Base-by-base conservation (phyloP, 2,888 invertebrate genomes). In the Celastrina argiolus region DNA sequence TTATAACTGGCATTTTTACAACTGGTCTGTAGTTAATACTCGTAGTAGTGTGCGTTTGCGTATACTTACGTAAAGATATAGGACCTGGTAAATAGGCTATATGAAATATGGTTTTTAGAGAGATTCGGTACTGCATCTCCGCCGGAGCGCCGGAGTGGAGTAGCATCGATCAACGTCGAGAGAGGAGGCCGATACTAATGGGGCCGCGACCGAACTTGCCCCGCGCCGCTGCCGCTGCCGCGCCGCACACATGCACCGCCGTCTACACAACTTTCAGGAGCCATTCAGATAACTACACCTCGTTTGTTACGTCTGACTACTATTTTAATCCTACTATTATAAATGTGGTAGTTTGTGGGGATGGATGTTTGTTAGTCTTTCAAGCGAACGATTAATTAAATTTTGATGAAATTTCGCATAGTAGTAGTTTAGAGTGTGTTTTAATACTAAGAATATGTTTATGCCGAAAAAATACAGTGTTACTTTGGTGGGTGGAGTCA, bases 121-220 rank as follows among this genome's bases (percentile, higher is more conserved):
- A 42, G 59, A 59, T 66, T 59, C 22, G 18, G 58, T 66, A 41
- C 58, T 75, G 77, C 78, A 81, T 78, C 79, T 78, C 74, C 67
- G 31, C 7, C 31, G 70, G 66, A 67, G 74, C 76, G 51, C 36
- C 61, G 61, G 61, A 61, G 39, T 74, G 76, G 73, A 73, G 75
- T 68, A 69, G 77, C 84, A 87, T 87, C 84, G 78, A 83, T 87
- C 86, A 85, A 83, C 77, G 85, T 85, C 86, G 77, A 66, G 71
- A 73, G 42, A 56, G 65, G 65, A 74, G 78, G 81, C 71, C 81
- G 81, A 80, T 81, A 83, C 83, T 85, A 85, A 86, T 85, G 80
- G 81, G 73, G 69, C 75, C 73, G 74, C 77, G 76, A 79, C 79
- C 77, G 74, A 80, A 75, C 76, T 78, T n/a, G n/a, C n/a, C n/a